Percentiles rank a stretch among this genome's conserved stretches.
These are phyloP conservation scores for Lepidocyrtoides sp. DNA, from an alignment of 2,888 invertebrate genomes.

Conservation along the genomic window DNA sequence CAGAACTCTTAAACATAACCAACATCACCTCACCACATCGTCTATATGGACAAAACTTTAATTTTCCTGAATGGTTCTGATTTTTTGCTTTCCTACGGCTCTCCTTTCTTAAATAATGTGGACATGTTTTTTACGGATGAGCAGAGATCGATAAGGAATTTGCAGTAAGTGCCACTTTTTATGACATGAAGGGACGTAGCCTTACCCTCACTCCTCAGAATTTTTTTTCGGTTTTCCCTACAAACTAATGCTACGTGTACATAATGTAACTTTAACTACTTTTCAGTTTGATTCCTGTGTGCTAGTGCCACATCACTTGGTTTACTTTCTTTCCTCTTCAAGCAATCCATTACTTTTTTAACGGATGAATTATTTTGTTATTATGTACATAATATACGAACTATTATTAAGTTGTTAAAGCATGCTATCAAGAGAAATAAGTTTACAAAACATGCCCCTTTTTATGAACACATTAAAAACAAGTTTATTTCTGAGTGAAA, in stretches of 20 bases:
- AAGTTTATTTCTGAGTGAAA: conserved; percentile 4
- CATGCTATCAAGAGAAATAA: background rate
- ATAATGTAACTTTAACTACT: background rate
- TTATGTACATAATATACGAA: background rate
- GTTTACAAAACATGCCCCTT: background rate
- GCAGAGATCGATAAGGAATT: conserved; percentile 85
- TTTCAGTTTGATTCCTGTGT: conserved; percentile 11
- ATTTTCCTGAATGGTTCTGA: conserved; percentile 60
- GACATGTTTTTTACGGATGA: conserved; percentile 67
- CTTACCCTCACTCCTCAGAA: background rate
- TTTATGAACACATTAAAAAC: conserved; percentile 12
- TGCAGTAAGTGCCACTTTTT: conserved; percentile 81
- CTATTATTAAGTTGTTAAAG: background rate
- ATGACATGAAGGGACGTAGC: conserved; percentile 45
- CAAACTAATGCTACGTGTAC: background rate
- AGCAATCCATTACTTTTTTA: background rate
- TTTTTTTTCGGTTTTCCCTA: background rate
- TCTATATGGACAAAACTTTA: conserved; percentile 4
- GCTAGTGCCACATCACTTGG: background rate
- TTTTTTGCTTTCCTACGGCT: conserved; percentile 43
- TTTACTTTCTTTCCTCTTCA: background rate
- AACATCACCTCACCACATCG: background rate
- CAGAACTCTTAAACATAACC: too few species aligned
- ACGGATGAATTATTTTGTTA: background rate
- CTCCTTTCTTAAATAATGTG: conserved; percentile 39